These are phyloP conservation scores for Myotis planiceps DNA, from an alignment of 2,797 vertebrate species.

Conservation along the genomic window DNA sequence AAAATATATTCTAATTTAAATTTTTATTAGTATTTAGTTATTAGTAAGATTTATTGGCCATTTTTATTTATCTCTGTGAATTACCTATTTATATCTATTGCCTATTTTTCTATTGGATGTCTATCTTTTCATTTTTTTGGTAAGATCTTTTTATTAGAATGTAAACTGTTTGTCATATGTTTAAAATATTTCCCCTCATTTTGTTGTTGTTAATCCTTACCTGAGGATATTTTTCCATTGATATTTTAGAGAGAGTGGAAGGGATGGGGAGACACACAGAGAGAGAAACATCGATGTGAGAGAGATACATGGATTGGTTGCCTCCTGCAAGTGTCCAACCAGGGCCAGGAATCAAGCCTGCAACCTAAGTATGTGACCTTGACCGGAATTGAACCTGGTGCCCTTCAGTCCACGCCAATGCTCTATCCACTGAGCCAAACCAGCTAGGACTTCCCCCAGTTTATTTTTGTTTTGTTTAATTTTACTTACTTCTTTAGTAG, in stretches of 20 bases:
- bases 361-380: background rate
- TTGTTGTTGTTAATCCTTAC: background rate
- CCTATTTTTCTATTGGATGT: background rate
- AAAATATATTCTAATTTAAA: background rate
- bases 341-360: too few species aligned
- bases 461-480: background rate
- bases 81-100: background rate
- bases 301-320: background rate
- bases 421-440: background rate
- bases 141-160: slow-evolving; percentile 27
- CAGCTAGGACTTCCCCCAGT: too few species aligned
- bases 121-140: background rate
- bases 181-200: background rate
- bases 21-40: background rate
- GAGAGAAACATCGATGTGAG: background rate
- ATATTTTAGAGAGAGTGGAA: background rate
- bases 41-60: background rate
- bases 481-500: background rate
- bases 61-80: slow-evolving; percentile 1
- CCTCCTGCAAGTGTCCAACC: too few species aligned
- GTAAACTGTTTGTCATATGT: background rate
- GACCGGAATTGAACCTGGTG: background rate
- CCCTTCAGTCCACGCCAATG: background rate
- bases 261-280: background rate
- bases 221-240: background rate